A percentile compares a stretch with the other conserved stretches of the same genome.
Evolutionary conservation across 2,113 vertebrate genomes (phyloP).

Genomic region (Tauraco erythrolophus): DNA sequence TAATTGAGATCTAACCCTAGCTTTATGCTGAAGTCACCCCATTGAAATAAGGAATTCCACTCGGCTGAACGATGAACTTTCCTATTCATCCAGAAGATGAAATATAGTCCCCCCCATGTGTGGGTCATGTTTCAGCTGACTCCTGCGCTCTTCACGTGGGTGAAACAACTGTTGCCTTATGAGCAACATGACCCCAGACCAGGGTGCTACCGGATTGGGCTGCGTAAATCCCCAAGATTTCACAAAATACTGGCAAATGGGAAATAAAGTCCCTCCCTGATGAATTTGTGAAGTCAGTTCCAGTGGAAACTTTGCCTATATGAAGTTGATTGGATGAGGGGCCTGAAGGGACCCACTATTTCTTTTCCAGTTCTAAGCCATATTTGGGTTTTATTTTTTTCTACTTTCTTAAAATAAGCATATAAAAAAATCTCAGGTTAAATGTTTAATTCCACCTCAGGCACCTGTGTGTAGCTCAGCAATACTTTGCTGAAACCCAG

Average conservation of each 20-base stretch:
- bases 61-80: neutral
- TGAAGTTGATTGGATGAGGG: neutral
- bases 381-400: rapidly evolving
- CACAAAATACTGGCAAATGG: neutral
- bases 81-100: neutral
- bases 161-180: neutral
- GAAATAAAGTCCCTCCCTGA: neutral
- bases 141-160: neutral
- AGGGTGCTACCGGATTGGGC: neutral
- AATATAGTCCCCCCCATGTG: neutral
- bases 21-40: neutral
- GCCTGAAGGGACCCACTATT: neutral
- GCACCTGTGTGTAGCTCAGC: neutral
- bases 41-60: neutral
- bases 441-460: neutral
- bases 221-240: neutral
- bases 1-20: neutral
- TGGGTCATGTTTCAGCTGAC: neutral
- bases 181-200: neutral
- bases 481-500: neutral
- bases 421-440: neutral
- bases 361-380: neutral
- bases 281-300: neutral
- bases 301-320: neutral
- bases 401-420: neutral